Conservation (phyloP, 1,140 invertebrate species). For the Chlorops oryzae region DNA sequence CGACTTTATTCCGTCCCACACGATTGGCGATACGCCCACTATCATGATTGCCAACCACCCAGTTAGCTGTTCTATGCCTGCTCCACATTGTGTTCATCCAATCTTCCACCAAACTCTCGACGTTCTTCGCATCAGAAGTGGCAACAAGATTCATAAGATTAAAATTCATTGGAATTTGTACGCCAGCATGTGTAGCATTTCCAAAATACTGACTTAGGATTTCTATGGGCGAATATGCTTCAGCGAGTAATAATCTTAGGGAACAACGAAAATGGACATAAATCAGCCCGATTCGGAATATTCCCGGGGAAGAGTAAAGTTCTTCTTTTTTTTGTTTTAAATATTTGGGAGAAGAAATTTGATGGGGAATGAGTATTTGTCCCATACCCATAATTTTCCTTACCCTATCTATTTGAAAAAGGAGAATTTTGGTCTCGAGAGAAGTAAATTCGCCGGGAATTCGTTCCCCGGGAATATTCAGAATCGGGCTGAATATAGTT, state of each 20-base stretch:
- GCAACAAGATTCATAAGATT: conserved; percentile 44
- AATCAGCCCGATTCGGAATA: no score
- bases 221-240: conserved; percentile 54
- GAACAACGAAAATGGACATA: neutral
- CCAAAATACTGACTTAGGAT: conserved; percentile 54
- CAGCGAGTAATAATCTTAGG: conserved; percentile 63
- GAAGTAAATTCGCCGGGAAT: no score
- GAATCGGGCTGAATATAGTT: no score
- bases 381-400: no score
- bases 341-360: no score
- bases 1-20: conserved; percentile 55
- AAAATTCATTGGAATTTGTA: conserved; percentile 60
- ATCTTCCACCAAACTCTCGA: conserved; percentile 42
- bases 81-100: conserved; percentile 52
- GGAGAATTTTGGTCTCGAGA: no score
- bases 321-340: no score
- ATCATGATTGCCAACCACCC: conserved; percentile 60
- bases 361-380: no score
- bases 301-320: no score
- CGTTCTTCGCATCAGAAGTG: conserved; percentile 44
- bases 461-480: no score
- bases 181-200: conserved; percentile 48
- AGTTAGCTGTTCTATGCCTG: conserved; percentile 48
- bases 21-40: conserved; percentile 54
- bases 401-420: no score